Conservation (phyloP, 2,888 invertebrate genomes). For the Taphrorychus bicolor region DNA sequence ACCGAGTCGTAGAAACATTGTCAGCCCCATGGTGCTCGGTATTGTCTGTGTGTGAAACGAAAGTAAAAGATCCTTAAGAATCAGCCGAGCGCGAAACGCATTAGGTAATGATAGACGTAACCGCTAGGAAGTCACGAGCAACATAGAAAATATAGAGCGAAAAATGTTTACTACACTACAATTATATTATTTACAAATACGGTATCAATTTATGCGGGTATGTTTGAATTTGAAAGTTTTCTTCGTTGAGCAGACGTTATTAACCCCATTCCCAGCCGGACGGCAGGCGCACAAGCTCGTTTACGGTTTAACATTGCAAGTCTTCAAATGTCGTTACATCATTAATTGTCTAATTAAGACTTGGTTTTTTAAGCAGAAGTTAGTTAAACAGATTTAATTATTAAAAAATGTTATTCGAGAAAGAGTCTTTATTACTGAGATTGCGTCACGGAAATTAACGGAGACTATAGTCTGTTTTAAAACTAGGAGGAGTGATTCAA, state of each 20-base stretch:
- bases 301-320: neutral
- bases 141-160: conserved; percentile 19
- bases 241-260: conserved; percentile 3
- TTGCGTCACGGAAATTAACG: too few species aligned
- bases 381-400: neutral
- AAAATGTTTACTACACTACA: conserved; percentile 17
- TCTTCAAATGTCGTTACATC: neutral
- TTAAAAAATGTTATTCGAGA: neutral
- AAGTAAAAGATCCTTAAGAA: conserved; percentile 30
- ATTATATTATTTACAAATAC: conserved; percentile 13
- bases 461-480: too few species aligned
- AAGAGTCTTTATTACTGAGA: too few species aligned
- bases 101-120: conserved; percentile 33
- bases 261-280: neutral
- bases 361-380: neutral
- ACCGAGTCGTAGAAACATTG: conserved; percentile 12
- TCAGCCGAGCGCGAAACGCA: conserved; percentile 22
- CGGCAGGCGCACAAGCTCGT: neutral
- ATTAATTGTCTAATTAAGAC: neutral
- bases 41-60: conserved; percentile 22
- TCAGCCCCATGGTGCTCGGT: conserved; percentile 1
- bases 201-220: conserved; percentile 4
- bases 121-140: conserved; percentile 31
- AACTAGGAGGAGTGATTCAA: too few species aligned
- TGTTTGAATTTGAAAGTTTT: conserved; percentile 15